Evolutionary conservation across 2,888 invertebrate genomes (phyloP).

Genomic region (Lepidocyrtinus sp.): DNA sequence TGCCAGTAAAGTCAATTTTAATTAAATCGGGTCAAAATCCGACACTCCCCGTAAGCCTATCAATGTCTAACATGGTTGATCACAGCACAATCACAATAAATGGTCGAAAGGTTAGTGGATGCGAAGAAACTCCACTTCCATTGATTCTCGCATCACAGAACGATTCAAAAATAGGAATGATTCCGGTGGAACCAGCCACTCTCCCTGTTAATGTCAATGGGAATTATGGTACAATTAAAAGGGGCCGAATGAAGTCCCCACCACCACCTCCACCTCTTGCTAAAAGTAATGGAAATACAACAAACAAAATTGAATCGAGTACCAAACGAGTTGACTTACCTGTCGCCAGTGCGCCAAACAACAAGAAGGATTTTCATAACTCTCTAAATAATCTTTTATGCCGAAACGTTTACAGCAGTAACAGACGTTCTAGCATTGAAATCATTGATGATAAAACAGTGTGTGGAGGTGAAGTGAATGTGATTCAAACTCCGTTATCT

Average conservation of each 20-base stretch:
- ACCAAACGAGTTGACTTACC: background rate
- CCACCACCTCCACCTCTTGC: slow-evolving; percentile 46
- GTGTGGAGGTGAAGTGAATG: slow-evolving; percentile 32
- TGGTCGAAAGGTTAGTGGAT: slow-evolving; percentile 36
- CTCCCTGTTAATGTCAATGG: background rate
- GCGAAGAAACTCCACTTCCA: slow-evolving; percentile 39
- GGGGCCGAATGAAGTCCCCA: slow-evolving; percentile 44
- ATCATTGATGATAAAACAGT: background rate
- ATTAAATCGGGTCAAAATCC: slow-evolving; percentile 11
- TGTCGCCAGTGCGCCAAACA: background rate
- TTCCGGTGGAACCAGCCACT: background rate
- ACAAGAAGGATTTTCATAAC: background rate
- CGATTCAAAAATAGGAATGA: slow-evolving; percentile 34
- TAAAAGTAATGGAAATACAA: background rate
- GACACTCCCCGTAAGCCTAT: too few relatives aligned
- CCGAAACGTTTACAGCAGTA: slow-evolving; percentile 29
- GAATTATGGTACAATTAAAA: slow-evolving; percentile 22
- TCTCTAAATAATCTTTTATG: slow-evolving; percentile 35
- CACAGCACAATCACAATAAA: slow-evolving; percentile 42
- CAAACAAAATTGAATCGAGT: background rate
- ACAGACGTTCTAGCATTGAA: slow-evolving; percentile 16
- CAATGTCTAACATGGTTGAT: background rate
- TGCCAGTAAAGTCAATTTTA: background rate
- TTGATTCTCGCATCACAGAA: slow-evolving; percentile 14
- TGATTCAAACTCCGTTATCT: slow-evolving; percentile 25